Conservation (phyloP, 2,888 invertebrate genomes). For the Hypsopygia costalis region DNA sequence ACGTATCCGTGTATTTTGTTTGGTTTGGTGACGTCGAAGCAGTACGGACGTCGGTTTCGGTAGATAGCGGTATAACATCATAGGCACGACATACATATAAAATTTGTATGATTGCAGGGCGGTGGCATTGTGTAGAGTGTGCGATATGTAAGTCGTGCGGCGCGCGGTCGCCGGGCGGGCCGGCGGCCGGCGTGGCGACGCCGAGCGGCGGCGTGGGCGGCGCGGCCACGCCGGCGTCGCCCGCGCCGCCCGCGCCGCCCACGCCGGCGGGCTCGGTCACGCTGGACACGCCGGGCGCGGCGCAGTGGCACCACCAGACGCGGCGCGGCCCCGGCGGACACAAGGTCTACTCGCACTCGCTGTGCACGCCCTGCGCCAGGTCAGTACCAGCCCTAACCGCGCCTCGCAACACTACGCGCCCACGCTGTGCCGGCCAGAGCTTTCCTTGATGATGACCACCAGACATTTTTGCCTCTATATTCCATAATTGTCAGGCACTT, state of each 20-base stretch:
- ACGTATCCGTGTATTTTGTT: too few relatives aligned
- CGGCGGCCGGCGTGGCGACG: conserved; percentile 18
- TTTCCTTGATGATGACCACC: too few relatives aligned
- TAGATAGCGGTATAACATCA: too few relatives aligned
- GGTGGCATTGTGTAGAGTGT: conserved; percentile 94
- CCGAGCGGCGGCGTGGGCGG: conserved; percentile 13
- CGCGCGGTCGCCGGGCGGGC: conserved; percentile 72
- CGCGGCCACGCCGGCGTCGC: conserved; percentile 11
- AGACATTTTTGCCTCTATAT: too few relatives aligned
- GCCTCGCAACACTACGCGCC: conserved; percentile 1
- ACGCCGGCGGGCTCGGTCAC: conserved; percentile 11
- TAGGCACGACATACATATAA: too few relatives aligned
- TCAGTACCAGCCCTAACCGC: conserved; percentile 47
- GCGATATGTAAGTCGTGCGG: conserved; percentile 85
- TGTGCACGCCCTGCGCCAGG: conserved; percentile 86
- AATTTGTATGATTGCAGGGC: conserved; percentile 80
- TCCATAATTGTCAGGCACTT: too few relatives aligned
- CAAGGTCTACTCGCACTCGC: conserved; percentile 78
- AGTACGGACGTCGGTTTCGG: too few relatives aligned
- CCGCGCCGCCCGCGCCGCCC: conserved; percentile 21
- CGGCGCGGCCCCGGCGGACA: conserved; percentile 70
- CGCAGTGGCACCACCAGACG: conserved; percentile 73
- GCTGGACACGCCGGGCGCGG: conserved; percentile 22
- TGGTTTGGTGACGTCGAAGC: too few relatives aligned
- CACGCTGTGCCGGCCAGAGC: neutral